A percentile compares a stretch with the other conserved stretches of the same genome.
Conservation (phyloP, 2,113 vertebrate species). For the Morone chrysops region DNA sequence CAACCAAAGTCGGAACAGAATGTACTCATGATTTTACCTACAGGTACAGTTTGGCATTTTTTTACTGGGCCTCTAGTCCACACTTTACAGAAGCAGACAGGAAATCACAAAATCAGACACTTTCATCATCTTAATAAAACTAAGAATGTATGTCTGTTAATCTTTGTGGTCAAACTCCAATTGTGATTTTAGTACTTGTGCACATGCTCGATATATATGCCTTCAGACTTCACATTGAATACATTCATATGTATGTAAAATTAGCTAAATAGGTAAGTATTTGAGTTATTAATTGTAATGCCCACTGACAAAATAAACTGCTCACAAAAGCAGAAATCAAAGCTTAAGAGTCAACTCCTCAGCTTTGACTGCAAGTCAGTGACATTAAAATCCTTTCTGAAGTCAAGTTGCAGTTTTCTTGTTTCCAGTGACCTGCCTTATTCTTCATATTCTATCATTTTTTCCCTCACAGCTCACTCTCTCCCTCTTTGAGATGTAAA, state of each 20-base stretch:
- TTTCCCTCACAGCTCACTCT: background rate
- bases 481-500: slow-evolving; percentile 14
- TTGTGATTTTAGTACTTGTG: no score
- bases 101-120: no score
- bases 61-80: background rate
- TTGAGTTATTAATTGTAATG: background rate
- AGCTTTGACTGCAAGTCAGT: background rate
- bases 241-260: background rate
- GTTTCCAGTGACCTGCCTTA: background rate
- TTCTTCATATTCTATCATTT: background rate
- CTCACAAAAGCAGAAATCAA: no score
- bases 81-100: no score
- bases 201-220: no score
- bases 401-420: background rate
- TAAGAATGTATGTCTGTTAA: no score
- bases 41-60: background rate
- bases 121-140: no score
- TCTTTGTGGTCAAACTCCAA: no score
- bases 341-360: background rate
- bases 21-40: background rate
- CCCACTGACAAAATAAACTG: background rate
- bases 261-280: background rate
- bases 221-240: background rate
- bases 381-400: background rate
- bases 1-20: background rate